Conservation (phyloP, 2,888 invertebrate species). For the Lepidocyrtinus sp. region DNA sequence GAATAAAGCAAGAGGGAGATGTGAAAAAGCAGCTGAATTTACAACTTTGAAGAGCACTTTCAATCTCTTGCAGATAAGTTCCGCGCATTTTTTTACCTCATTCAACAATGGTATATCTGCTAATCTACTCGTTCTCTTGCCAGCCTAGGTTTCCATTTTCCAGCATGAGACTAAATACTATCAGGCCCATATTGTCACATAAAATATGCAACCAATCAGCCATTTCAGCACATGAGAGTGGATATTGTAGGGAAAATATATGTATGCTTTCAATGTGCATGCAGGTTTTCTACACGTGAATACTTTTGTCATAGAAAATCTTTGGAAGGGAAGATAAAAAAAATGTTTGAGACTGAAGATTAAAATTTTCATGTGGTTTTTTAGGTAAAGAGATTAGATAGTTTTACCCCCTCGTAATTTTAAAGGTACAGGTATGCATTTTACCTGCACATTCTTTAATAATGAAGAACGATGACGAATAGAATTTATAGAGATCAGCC, state of each 20-base stretch:
- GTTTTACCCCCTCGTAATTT: no score
- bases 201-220: constrained; percentile 62
- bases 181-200: constrained; percentile 48
- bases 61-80: constrained; percentile 4
- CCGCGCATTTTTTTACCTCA: not conserved
- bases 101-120: not conserved
- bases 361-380: no score
- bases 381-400: no score
- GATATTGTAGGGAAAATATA: not conserved
- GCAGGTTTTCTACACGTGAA: no score
- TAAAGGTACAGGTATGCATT: no score
- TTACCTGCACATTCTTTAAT: no score
- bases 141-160: constrained; percentile 1
- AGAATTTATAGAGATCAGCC: no score
- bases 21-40: constrained; percentile 61
- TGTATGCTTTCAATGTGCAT: not conserved
- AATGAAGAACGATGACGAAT: no score
- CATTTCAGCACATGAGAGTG: constrained; percentile 27
- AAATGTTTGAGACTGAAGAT: no score
- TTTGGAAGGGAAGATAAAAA: no score
- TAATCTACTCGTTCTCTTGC: not conserved
- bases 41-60: constrained; percentile 56
- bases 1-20: constrained; percentile 33
- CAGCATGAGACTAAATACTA: constrained; percentile 39
- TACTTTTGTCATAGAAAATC: no score